A percentile compares a stretch with the other conserved stretches of the same genome.
Evolutionary conservation across 2,797 vertebrate genomes (phyloP).

Genomic region (Podarcis lilfordi): DNA sequence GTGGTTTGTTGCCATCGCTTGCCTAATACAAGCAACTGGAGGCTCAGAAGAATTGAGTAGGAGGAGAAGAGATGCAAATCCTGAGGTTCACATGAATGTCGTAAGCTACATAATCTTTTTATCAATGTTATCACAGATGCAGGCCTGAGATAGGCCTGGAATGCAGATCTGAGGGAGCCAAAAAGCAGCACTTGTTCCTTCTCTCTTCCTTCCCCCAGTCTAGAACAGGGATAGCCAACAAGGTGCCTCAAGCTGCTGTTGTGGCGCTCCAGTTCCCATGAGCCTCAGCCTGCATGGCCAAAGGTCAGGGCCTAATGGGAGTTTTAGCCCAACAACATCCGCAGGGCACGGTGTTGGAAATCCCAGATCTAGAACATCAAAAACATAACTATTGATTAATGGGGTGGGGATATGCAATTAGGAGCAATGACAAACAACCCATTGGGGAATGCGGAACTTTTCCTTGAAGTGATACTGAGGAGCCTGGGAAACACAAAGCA

Average conservation of each 20-base stretch:
- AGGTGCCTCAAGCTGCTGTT: too few species aligned
- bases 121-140: background rate
- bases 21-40: rapidly evolving
- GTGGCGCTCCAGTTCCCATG: too few species aligned
- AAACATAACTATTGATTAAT: too few species aligned
- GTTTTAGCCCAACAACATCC: background rate
- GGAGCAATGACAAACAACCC: background rate
- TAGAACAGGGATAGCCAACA: background rate
- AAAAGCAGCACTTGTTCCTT: background rate
- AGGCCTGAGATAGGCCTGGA: background rate
- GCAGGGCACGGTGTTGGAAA: background rate
- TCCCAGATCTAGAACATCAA: background rate
- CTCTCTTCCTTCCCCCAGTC: background rate
- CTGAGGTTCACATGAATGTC: constrained; percentile 50
- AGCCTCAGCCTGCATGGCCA: too few species aligned
- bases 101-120: constrained; percentile 50
- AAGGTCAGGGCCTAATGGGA: too few species aligned
- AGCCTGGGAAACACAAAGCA: background rate
- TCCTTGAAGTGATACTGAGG: too few species aligned
- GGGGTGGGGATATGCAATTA: background rate
- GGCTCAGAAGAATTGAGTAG: rapidly evolving
- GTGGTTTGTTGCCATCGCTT: constrained; percentile 14
- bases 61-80: background rate
- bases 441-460: background rate
- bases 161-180: background rate